phyloP scores from a whole-genome alignment of 2,797 vertebrate species.

The Sebastes aleutianus region DNA sequence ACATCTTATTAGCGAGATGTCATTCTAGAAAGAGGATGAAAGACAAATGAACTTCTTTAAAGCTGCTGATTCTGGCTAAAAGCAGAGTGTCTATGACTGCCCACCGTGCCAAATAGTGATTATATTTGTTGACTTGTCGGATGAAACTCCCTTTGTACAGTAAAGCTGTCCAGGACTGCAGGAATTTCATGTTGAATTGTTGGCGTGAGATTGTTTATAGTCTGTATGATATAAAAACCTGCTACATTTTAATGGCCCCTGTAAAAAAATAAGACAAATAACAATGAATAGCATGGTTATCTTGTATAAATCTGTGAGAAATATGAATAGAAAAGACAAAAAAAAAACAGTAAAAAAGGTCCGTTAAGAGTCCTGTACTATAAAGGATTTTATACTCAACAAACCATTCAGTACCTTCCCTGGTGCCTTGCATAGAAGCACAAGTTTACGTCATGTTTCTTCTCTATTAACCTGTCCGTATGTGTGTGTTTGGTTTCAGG shows the following conservation, averaged over 20 bases:
- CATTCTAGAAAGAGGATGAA: not conserved
- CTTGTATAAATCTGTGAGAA: not conserved
- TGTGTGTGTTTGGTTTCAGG: slow-evolving; percentile 57
- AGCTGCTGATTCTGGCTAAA: not conserved
- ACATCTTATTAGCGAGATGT: not conserved
- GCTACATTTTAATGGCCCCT: not conserved
- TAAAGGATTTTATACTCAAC: not conserved
- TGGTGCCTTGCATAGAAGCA: not conserved
- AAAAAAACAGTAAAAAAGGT: not conserved
- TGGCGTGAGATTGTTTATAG: not conserved
- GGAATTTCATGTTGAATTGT: not conserved
- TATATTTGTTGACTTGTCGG: not conserved
- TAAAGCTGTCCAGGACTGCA: not conserved
- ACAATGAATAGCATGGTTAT: not conserved
- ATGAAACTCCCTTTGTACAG: not conserved
- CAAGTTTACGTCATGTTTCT: not conserved
- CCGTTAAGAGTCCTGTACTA: not conserved
- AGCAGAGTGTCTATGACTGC: not conserved
- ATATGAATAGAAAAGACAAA: not conserved
- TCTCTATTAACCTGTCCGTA: not conserved
- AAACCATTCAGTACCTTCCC: not conserved
- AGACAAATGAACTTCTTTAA: not conserved
- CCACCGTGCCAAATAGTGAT: not conserved
- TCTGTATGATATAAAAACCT: not conserved
- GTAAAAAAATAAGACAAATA: not conserved